Evolutionary conservation across 2,888 invertebrate genomes (phyloP).

Genomic region (Anodontia alba): DNA sequence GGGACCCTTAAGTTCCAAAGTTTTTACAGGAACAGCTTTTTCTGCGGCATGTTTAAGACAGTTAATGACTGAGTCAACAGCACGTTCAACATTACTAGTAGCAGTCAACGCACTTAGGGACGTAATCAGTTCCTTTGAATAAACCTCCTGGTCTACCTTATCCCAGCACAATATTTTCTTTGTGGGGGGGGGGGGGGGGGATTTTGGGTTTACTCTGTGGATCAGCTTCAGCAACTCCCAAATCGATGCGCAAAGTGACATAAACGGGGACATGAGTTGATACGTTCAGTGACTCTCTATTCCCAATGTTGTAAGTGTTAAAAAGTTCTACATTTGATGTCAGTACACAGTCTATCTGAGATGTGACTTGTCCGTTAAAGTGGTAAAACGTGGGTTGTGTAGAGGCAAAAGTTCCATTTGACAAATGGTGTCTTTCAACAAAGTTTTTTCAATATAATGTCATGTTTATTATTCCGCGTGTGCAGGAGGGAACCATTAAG

Average conservation of each 20-base stretch:
- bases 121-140: background rate
- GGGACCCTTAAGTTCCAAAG: background rate
- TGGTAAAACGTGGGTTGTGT: background rate
- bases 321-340: background rate
- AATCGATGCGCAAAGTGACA: background rate
- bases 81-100: background rate
- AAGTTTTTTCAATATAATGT: too few relatives aligned
- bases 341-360: constrained; percentile 1
- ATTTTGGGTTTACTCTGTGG: background rate
- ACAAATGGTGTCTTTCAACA: background rate
- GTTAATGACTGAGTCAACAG: background rate
- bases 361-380: constrained; percentile 3
- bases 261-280: constrained; percentile 1
- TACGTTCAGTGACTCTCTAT: constrained; percentile 7
- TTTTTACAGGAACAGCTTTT: constrained; percentile 7
- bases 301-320: background rate
- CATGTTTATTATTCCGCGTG: too few relatives aligned
- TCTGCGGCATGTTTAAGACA: background rate
- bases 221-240: background rate
- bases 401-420: background rate
- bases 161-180: background rate
- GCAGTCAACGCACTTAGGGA: background rate
- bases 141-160: background rate
- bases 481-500: too few relatives aligned
- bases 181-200: too few relatives aligned